Conservation (phyloP, 2,888 invertebrate species). For the Dicycla oo region DNA sequence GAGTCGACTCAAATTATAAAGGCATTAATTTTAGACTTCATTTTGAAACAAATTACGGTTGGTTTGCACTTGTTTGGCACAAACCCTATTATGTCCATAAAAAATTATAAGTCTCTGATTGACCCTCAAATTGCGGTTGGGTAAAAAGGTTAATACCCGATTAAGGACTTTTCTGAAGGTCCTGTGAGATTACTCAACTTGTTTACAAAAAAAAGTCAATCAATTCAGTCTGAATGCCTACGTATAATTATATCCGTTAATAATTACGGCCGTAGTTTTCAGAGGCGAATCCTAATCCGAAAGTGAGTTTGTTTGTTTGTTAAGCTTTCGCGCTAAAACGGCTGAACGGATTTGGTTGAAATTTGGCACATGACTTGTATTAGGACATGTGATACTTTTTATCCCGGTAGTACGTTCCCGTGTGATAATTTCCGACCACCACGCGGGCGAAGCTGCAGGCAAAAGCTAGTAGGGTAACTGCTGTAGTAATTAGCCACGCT, state of each 20-base stretch:
- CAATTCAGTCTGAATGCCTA: not conserved
- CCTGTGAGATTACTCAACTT: conserved; percentile 20
- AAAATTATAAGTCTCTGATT: not conserved
- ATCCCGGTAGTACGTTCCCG: too few species aligned
- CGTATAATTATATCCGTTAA: not conserved
- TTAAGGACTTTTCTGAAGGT: conserved; percentile 2
- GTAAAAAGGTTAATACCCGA: conserved; percentile 32
- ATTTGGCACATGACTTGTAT: too few species aligned
- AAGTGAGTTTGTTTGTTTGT: too few species aligned
- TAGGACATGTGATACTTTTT: too few species aligned
- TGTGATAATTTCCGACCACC: too few species aligned
- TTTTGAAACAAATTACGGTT: not conserved
- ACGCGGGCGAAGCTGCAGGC: too few species aligned
- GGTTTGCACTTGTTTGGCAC: not conserved
- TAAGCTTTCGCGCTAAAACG: too few species aligned
- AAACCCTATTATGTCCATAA: not conserved
- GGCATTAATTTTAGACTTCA: too few species aligned
- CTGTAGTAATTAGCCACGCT: too few species aligned
- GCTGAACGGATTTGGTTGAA: too few species aligned
- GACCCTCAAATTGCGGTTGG: conserved; percentile 6
- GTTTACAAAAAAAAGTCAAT: conserved; percentile 8
- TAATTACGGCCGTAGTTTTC: not conserved
- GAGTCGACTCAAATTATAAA: not conserved
- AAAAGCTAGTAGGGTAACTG: too few species aligned
- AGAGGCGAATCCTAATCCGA: too few species aligned